A percentile compares a stretch with the other conserved stretches of the same genome.
Evolutionary conservation across 2,888 invertebrate genomes (phyloP).

Genomic region (Eristalis pertinax): DNA sequence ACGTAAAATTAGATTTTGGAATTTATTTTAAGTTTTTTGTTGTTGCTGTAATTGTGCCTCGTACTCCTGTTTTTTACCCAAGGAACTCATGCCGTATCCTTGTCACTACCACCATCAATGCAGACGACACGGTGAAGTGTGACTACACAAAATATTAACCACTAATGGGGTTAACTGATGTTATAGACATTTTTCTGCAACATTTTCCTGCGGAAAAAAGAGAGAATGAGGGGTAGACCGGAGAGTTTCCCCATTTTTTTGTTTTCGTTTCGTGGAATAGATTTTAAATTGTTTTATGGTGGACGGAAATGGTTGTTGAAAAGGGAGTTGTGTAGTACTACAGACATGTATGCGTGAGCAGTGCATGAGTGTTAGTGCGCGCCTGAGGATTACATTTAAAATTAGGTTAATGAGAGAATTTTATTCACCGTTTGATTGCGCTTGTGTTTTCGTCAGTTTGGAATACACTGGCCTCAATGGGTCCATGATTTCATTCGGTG

Average conservation of each 20-base stretch:
- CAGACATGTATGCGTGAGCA: conserved; percentile 20
- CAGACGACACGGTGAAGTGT: conserved; percentile 31
- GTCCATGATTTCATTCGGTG: neutral
- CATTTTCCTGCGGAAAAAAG: conserved; percentile 33
- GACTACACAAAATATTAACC: conserved; percentile 69
- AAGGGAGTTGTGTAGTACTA: conserved; percentile 44
- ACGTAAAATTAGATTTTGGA: conserved; percentile 56
- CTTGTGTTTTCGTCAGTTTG: conserved; percentile 13
- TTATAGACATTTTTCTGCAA: conserved; percentile 63
- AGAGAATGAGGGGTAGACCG: neutral
- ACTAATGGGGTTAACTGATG: conserved; percentile 70
- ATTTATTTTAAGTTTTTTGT: conserved; percentile 55
- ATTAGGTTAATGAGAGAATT: conserved; percentile 66
- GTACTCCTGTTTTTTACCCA: conserved; percentile 24
- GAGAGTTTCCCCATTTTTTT: conserved; percentile 5
- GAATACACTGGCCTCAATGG: conserved; percentile 16
- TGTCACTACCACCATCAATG: conserved; percentile 51
- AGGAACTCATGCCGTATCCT: conserved; percentile 53
- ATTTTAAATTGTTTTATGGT: conserved; percentile 68
- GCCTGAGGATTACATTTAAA: conserved; percentile 50
- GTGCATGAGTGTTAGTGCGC: conserved; percentile 11
- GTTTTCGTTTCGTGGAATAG: conserved; percentile 23
- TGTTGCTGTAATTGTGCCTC: conserved; percentile 24
- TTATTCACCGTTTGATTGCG: conserved; percentile 63
- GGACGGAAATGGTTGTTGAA: conserved; percentile 66